Conservation (phyloP, 2,888 invertebrate genomes). For the Tenodera sinensis region DNA sequence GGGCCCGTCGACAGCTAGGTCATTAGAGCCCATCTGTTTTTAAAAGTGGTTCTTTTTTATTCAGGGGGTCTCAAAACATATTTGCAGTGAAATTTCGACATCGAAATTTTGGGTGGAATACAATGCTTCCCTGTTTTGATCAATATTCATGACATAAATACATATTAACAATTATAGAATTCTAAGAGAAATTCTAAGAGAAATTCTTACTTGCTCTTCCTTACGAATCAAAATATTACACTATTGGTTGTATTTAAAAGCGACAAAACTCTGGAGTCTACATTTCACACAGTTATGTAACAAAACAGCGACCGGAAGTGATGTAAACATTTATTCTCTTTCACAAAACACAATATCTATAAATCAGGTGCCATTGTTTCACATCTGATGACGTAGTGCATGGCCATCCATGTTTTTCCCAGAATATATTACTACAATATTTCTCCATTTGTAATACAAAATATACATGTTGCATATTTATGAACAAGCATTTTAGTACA, state of each 20-base stretch:
- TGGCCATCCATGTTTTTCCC: neutral
- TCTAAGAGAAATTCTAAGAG: too few relatives aligned
- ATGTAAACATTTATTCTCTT: neutral
- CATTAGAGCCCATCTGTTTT: too few relatives aligned
- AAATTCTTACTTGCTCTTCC: too few relatives aligned
- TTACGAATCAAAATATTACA: too few relatives aligned
- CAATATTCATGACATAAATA: too few relatives aligned
- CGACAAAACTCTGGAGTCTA: neutral
- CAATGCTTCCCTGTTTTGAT: too few relatives aligned
- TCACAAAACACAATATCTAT: neutral
- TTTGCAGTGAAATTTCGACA: too few relatives aligned
- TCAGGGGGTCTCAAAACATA: too few relatives aligned
- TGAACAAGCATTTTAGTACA: neutral
- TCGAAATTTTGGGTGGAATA: too few relatives aligned
- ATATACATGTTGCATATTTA: neutral
- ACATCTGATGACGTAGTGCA: neutral
- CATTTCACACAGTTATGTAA: neutral
- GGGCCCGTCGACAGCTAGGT: too few relatives aligned
- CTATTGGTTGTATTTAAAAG: neutral
- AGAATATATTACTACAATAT: neutral
- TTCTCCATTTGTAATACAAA: neutral
- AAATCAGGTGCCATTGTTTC: neutral
- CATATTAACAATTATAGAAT: too few relatives aligned
- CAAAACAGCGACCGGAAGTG: neutral
- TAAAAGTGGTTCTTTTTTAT: too few relatives aligned